Evolutionary conservation across 2,113 vertebrate species (phyloP), one percentile per base, ranked within the genome.

Genomic region (Cyphomyrus plagiostoma): DNA sequence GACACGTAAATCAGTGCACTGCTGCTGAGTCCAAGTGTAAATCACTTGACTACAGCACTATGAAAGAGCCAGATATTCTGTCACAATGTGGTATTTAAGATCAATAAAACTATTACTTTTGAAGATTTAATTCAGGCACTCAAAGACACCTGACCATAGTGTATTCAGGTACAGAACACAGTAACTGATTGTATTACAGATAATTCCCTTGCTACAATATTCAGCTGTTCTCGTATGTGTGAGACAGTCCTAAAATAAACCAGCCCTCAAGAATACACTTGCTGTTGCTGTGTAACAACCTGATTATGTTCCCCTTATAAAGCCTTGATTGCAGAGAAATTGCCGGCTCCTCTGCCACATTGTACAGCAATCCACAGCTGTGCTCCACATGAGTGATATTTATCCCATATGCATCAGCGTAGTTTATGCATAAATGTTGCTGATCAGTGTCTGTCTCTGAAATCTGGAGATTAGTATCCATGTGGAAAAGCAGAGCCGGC

Each of bases 311-410:
- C 74, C 88, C 77, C 50, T 83, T 89, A 30, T 53, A 77, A 89
- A 82, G 50, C 74, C 35, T 70, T 82, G 49, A 89, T 89, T 89
- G 88, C 66, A 56, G 77, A 83, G 49, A 89, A 53, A 89, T 45
- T 83, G 49, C 50, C 4, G 3, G 30, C 8, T 30, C 48, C 50
- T 42, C 19, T 82, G 13, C 46, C 19, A 80, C 74, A 82, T n/a
- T 45, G 88, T 89, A 56, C 74, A 74, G 39, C 23, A 84, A 39
- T 39, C 21, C 35, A 82, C 50, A 53, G 70, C 49, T 83, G 74
- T 42, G 48, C 77, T 82, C 56, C 23, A 56, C 88, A 89, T 42
- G 50, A 56, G 74, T 19, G 88, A 77, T 89, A 52, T 89, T 49
- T 89, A n/a, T 83, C 70, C 74, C 88, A 89, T 74, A 74, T 89